Evolutionary conservation across 2,888 invertebrate genomes (phyloP).

Genomic region (Caenorhabditis sulstoni): DNA sequence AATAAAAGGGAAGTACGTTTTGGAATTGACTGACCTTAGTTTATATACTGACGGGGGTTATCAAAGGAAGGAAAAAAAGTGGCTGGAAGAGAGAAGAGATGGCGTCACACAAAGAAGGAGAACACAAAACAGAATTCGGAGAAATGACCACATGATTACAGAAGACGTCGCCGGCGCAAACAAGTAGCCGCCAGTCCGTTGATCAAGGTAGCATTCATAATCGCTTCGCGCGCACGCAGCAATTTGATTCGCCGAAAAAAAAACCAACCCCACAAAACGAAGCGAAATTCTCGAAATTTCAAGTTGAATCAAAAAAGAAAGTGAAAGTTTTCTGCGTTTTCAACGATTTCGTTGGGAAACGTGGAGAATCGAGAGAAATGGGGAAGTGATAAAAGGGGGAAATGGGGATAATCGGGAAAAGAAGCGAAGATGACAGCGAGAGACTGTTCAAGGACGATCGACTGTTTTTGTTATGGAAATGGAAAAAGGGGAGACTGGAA

Average conservation of each 20-base stretch:
- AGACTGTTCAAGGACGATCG: no score
- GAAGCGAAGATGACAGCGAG: no score
- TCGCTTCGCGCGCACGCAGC: conserved; percentile 15
- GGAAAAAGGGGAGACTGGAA: no score
- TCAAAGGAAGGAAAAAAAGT: background rate
- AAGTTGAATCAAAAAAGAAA: background rate
- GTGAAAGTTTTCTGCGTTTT: no score
- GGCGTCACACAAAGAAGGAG: conserved; percentile 22
- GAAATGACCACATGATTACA: conserved; percentile 54
- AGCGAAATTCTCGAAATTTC: conserved; percentile 4
- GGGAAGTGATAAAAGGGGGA: no score
- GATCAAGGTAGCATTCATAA: conserved; percentile 30
- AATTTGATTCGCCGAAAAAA: conserved; percentile 32
- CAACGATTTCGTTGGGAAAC: no score
- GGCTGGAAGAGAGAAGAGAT: background rate
- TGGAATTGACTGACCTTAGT: conserved; percentile 8
- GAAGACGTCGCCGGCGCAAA: conserved; percentile 36
- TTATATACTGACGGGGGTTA: conserved; percentile 32
- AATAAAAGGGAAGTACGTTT: background rate
- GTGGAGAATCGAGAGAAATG: no score
- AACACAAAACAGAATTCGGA: conserved; percentile 25
- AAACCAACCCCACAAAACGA: no score
- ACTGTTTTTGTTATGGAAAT: no score
- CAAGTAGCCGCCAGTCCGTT: conserved; percentile 35
- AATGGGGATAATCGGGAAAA: no score